Conservation (phyloP, 2,113 vertebrate species). For the Campylomormyrus numenius region DNA sequence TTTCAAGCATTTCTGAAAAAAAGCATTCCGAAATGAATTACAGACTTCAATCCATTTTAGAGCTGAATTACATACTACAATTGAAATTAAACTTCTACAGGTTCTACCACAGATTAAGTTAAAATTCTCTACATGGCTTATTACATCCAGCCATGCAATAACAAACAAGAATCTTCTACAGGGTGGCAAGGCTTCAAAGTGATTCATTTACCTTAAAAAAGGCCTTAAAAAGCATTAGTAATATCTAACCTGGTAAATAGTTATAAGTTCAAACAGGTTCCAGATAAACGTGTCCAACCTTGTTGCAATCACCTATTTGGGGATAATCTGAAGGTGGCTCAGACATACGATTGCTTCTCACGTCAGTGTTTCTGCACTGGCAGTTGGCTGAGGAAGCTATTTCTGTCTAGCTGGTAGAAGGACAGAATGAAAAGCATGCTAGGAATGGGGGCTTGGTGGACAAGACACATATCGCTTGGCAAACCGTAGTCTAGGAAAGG, state of each 20-base stretch:
- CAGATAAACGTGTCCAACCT: neutral
- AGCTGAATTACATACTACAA: neutral
- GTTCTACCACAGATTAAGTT: neutral
- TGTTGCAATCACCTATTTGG: neutral
- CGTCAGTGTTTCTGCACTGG: neutral
- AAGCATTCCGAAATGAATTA: neutral
- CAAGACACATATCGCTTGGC: neutral
- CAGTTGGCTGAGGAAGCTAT: constrained; percentile 3
- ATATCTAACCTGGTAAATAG: neutral
- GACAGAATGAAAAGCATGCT: constrained; percentile 7
- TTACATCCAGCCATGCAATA: neutral
- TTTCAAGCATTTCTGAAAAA: neutral
- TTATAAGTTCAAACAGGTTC: neutral
- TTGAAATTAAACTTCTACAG: neutral
- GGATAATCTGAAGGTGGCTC: neutral
- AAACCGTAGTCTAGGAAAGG: neutral
- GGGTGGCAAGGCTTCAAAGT: neutral
- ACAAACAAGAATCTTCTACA: neutral
- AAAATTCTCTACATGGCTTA: neutral
- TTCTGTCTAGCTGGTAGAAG: neutral
- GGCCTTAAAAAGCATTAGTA: neutral
- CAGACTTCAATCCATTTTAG: neutral
- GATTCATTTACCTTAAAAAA: neutral
- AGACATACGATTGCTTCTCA: neutral
- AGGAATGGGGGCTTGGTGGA: neutral